Base-by-base conservation (phyloP, 2,113 vertebrate species). In the Eurypyga helias region DNA sequence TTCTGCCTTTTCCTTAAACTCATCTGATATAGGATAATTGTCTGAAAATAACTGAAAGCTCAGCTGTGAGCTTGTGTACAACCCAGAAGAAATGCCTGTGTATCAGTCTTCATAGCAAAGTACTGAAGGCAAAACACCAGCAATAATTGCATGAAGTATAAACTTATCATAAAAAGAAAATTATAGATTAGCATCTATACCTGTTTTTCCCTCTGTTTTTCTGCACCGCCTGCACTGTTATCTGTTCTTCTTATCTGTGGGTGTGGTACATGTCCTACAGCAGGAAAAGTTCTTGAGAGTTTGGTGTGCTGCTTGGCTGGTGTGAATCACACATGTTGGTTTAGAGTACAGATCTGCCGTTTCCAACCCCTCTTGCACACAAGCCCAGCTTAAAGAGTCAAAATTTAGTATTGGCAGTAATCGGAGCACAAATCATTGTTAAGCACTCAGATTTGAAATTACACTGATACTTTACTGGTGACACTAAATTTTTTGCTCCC, bases 181-280 rank as follows among this genome's bases (percentile, higher is more conserved):
- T 46, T 29, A 46, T 7, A 46, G 77, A 87, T 92, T 91, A 91
- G 28, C 69, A 67, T 89, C 64, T 71, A 0, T 72, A 46, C 8
- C 67, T 71, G 43, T 33, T 34, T 46, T 36, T 71, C 24, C 18
- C 36, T 72, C 75, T 76, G 17, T 83, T 83, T 86, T 65, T 43
- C 49, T 69, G 31, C 54, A 43, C 41, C 52, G 16, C 24, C n/a
- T 60, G 45, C 34, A 51, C 24, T 71, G 14, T 3, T 12, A 10
- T 33, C 69, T 55, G 3, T 66, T 45, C 54, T 89, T 36, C 51
- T 82, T 93, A 83, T 67, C 83, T 87, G 86, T 64, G 83, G 87
- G 86, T 81, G 80, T 54, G 43, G 87, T 94, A 55, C 21, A 28
- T 95, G 96, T 89, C 96, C 86, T 93, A 48, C 36, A 23, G 52